These are phyloP conservation scores for Paracyclopina nana DNA, from an alignment of 1,140 invertebrate species.

Conservation along the genomic window DNA sequence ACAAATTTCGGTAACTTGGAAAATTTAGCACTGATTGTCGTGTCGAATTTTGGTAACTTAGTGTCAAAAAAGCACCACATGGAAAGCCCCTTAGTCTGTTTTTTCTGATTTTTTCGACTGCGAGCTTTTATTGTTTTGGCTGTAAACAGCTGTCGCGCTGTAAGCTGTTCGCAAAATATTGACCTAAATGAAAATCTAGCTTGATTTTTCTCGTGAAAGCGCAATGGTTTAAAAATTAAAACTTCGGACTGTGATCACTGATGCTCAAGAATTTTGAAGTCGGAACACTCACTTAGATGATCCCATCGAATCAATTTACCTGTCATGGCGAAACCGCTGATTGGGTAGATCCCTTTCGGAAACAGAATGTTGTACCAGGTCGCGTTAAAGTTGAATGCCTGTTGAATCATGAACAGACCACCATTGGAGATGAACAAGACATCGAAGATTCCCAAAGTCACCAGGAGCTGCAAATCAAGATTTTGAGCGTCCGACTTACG, in stretches of 20 bases:
- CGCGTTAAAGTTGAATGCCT: conserved; percentile 1
- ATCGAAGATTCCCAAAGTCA: conserved; percentile 1
- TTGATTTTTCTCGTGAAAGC: background rate
- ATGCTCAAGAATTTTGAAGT: no score
- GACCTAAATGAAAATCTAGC: background rate
- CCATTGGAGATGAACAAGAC: background rate
- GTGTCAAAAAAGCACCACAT: no score
- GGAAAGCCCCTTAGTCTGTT: background rate
- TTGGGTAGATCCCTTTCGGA: background rate
- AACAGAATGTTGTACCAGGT: background rate
- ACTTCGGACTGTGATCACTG: no score
- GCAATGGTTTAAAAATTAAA: background rate
- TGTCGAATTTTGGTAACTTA: no score
- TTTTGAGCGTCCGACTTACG: no score
- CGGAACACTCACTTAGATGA: background rate
- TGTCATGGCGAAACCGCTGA: background rate
- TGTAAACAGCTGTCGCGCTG: background rate
- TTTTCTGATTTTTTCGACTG: background rate
- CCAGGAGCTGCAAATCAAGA: no score
- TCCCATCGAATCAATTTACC: background rate
- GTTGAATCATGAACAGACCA: background rate
- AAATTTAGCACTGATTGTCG: no score
- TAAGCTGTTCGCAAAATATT: background rate
- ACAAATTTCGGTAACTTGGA: no score
- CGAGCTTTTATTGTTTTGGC: background rate